Evolutionary conservation across 1,140 invertebrate species (phyloP).

Genomic region (Brachionus koreanus): DNA sequence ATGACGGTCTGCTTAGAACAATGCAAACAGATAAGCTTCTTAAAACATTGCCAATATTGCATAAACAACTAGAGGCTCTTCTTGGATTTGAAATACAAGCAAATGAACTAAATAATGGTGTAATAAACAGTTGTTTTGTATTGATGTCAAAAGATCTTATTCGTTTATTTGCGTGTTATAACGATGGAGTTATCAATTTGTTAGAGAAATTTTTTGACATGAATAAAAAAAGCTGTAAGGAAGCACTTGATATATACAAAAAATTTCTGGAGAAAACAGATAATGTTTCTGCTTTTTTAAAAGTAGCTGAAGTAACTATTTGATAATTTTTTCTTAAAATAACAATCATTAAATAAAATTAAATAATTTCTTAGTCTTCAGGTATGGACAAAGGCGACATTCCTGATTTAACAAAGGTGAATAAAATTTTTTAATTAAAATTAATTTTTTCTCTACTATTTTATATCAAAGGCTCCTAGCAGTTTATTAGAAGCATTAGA

Average conservation of each 20-base stretch:
- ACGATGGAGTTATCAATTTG: slow-evolving; percentile 98
- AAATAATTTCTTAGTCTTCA: slow-evolving; percentile 69
- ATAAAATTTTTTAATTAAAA: not conserved
- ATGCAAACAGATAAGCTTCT: slow-evolving; percentile 96
- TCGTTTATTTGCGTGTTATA: slow-evolving; percentile 96
- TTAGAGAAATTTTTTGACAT: slow-evolving; percentile 94
- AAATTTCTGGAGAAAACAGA: slow-evolving; percentile 98
- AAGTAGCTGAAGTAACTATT: slow-evolving; percentile 76
- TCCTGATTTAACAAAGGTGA: slow-evolving; percentile 89
- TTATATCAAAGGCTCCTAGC: slow-evolving; percentile 75
- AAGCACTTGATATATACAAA: slow-evolving; percentile 96
- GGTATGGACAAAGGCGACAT: slow-evolving; percentile 98
- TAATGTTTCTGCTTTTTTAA: slow-evolving; percentile 93
- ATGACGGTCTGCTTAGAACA: slow-evolving; percentile 89
- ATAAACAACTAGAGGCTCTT: slow-evolving; percentile 87
- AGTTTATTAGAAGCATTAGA: slow-evolving; percentile 94
- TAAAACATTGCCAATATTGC: slow-evolving; percentile 90
- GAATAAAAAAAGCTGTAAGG: slow-evolving; percentile 94
- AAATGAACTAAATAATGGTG: slow-evolving; percentile 93
- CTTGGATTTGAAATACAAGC: slow-evolving; percentile 85
- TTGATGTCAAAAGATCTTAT: slow-evolving; percentile 96
- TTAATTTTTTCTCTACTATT: slow-evolving; percentile 28
- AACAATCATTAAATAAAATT: not conserved
- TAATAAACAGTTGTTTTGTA: slow-evolving; percentile 98
- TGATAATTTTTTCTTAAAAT: slow-evolving; percentile 45